Base-by-base conservation (phyloP, 2,797 vertebrate species). In the Rhinophrynus dorsalis region DNA sequence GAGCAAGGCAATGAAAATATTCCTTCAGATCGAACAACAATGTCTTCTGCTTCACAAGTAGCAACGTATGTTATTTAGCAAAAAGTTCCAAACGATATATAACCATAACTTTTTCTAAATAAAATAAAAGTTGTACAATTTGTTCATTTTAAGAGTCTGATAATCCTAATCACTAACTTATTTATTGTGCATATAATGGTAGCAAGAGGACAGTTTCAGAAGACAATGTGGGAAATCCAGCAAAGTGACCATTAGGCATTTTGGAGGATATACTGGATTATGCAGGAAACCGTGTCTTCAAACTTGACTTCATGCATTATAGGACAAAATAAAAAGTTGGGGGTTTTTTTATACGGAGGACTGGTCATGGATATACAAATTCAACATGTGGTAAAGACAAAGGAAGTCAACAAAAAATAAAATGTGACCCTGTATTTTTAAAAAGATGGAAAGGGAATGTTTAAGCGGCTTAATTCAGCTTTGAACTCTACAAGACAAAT, bases 351-450 rank as follows among this genome's bases (percentile, higher is more conserved):
- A n/a, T n/a, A n/a, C n/a, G n/a, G n/a, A n/a, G n/a, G n/a, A n/a
- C n/a, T n/a, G n/a, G n/a, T n/a, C n/a, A n/a, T n/a, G n/a, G n/a
- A n/a, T n/a, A n/a, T n/a, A n/a, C n/a, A n/a, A n/a, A n/a, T n/a
- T n/a, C n/a, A n/a, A n/a, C n/a, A n/a, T n/a, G n/a, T n/a, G n/a
- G n/a, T n/a, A n/a, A n/a, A n/a, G n/a, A n/a, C n/a, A n/a, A n/a
- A n/a, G n/a, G n/a, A n/a, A n/a, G n/a, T n/a, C n/a, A n/a, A n/a
- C n/a, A n/a, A n/a, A n/a, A n/a, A n/a, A n/a, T n/a, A n/a, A n/a
- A n/a, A n/a, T n/a, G n/a, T n/a, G n/a, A n/a, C n/a, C n/a, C 55
- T 30, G 42, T 29, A 29, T 38, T 35, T 38, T 26, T 67, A n/a
- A 37, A 27, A 58, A 6, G 26, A 17, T 42, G 17, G 45, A 24